Base-by-base conservation (phyloP, 2,888 invertebrate species). In the Drosophila demipolita region DNA sequence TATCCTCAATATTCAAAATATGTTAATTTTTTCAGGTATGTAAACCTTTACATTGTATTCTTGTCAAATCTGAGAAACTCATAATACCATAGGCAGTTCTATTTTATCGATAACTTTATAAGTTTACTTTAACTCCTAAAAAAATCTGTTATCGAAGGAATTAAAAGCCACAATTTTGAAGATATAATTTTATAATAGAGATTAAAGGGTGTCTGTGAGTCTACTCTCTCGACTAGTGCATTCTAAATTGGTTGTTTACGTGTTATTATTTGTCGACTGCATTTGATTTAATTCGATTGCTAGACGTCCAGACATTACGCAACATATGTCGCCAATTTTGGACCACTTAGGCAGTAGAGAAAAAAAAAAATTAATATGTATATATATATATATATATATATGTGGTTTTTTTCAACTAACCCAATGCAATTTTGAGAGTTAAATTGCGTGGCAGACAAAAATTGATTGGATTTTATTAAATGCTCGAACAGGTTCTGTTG, bases 281-380 rank as follows among this genome's bases (percentile, higher is more conserved):
- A 73, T 81, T 79, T 82, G 80, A 88, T 87, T 88, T 78, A 85
- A 87, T 85, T 88, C 75, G 81, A 74, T 76, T 77, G 71, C 81
- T 78, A 83, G 90, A 89, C 86, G 58, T 29, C 59, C 66, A 67
- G 48, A 72, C 52, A 66, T 88, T 86, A 77, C 86, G 87, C 75
- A 88, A 88, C 70, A 66, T 63, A 61, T 66, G 67, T 70, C 69
- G 66, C 69, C 73, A 68, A 64, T 66, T 61, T 57, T 45, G 52
- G 42, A 54, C 29, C 68, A 63, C 59, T 66, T 61, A 33, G 33
- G 52, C 33, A 26, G 35, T 33, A 35, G 15, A 36, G 23, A 29
- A 53, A 26, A 23, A 9, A 15, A 6, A 49, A n/a, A n/a, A n/a
- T n/a, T n/a, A 33, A 15, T 6, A 36, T 5, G 7, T 32, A 42